Percentiles rank a stretch among this genome's conserved stretches.
Evolutionary conservation across 2,888 invertebrate genomes (phyloP).

Genomic region (Plagodis pulveraria): DNA sequence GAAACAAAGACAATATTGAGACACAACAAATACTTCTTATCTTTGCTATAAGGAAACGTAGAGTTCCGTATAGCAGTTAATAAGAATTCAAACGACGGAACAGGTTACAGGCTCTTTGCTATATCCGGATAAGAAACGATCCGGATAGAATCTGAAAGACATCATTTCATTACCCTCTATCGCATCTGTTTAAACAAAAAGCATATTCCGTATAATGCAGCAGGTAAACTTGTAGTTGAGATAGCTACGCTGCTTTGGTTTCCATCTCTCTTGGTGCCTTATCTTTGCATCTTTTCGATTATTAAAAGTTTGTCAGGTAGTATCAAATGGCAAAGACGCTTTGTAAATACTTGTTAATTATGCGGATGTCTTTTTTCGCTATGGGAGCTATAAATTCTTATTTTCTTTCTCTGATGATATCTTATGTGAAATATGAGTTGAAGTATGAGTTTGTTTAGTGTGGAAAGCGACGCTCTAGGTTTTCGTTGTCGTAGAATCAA

Average conservation of each 20-base stretch:
- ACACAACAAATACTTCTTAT: conserved; percentile 66
- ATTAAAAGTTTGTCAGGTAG: conserved; percentile 21
- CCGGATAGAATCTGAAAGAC: conserved; percentile 56
- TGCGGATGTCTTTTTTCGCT: conserved; percentile 6
- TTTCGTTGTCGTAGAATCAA: too few relatives aligned
- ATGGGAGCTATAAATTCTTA: too few relatives aligned
- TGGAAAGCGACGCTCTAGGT: too few relatives aligned
- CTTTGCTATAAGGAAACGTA: conserved; percentile 51
- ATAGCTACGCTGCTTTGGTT: conserved; percentile 8
- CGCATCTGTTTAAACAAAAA: conserved; percentile 62
- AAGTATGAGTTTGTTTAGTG: too few relatives aligned
- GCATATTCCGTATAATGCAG: conserved; percentile 45
- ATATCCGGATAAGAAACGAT: conserved; percentile 61
- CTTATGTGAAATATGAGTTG: too few relatives aligned
- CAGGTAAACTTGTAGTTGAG: conserved; percentile 28
- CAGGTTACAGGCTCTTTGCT: conserved; percentile 69
- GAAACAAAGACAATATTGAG: conserved; percentile 39
- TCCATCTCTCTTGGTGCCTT: conserved; percentile 13
- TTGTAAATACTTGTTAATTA: conserved; percentile 27
- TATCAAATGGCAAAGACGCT: conserved; percentile 16
- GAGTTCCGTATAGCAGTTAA: conserved; percentile 49
- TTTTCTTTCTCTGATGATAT: too few relatives aligned
- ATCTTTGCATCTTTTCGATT: conserved; percentile 29
- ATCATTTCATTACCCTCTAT: conserved; percentile 68
- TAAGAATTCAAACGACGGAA: conserved; percentile 65